Conservation (phyloP, 2,113 vertebrate species). For the Cricetomys ansorgei region DNA sequence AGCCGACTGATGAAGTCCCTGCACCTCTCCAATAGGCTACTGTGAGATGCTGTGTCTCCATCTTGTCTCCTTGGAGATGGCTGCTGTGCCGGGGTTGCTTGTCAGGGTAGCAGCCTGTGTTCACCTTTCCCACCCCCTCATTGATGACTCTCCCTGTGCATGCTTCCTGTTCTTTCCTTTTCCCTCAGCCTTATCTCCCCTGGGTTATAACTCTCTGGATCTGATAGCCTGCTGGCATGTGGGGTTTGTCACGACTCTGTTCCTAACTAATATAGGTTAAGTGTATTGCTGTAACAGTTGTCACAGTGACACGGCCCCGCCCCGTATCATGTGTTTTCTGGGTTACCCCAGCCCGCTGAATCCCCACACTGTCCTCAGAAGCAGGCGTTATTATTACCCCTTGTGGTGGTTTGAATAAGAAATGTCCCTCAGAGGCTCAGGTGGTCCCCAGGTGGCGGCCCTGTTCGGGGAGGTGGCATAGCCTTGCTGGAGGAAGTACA, state of each 20-base stretch:
- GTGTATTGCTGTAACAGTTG: too few species aligned
- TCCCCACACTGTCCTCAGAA: background rate
- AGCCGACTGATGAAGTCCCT: background rate
- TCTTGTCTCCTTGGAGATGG: background rate
- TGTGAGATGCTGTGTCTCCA: background rate
- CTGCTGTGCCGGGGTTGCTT: background rate
- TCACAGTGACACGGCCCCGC: background rate
- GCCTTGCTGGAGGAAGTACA: background rate
- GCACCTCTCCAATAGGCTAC: background rate
- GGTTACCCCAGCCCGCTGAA: background rate
- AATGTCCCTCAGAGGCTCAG: background rate
- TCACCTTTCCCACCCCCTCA: background rate
- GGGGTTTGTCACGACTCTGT: background rate
- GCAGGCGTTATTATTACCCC: background rate
- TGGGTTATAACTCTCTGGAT: background rate
- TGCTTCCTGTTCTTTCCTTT: background rate
- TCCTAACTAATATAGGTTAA: background rate
- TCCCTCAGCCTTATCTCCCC: background rate
- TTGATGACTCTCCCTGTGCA: fast-evolving
- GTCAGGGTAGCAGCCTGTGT: background rate
- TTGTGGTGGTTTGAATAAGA: background rate
- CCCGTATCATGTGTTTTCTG: background rate
- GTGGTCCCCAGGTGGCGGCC: background rate
- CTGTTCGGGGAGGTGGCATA: background rate
- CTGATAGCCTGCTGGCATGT: background rate